Evolutionary conservation across 2,888 invertebrate species (phyloP), one percentile per base, ranked within the genome.

Genomic region (Leptinotarsa peninsularis): DNA sequence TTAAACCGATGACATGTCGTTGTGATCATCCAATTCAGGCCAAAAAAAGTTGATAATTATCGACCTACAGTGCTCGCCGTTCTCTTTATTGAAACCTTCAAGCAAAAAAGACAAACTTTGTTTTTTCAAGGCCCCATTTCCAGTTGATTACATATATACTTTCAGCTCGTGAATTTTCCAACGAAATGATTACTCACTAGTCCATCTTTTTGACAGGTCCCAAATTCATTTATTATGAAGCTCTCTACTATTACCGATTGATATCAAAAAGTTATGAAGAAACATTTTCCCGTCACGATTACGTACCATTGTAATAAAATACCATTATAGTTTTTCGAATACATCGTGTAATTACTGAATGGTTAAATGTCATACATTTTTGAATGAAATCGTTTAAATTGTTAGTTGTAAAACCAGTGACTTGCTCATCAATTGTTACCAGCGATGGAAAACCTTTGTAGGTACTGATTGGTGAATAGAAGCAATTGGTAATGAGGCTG

Each of bases 171-270:
- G 43, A 58, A 49, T 49, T 23, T 70, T 60, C 14, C 49, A n/a
- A n/a, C 58, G 23, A 27, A 49, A n/a, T 72, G 60, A 75, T 77
- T 71, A 73, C 52, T 71, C 15, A 60, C 56, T 70, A 70, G 72
- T 72, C 73, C 68, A 76, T 77, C 70, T 75, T 75, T 75, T 75
- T 78, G 75, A 74, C 78, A 72, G 75, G 69, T 73, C 66, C 50
- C 21, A 69, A 75, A 69, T 68, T 77, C 75, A 77, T 77, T 69
- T 74, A 78, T 78, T 78, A 75, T 75, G 71, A 69, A 77, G 66
- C 60, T 68, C 69, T 68, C 67, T 73, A 68, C 27, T 71, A 71
- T 73, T 72, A 67, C 71, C 77, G 43, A 69, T 72, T 70, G 66
- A 75, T 67, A 70, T 75, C 69, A 66, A 75, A 69, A 75, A 72